Conservation (phyloP, 2,113 vertebrate species). For the Acrocephalus arundinaceus region DNA sequence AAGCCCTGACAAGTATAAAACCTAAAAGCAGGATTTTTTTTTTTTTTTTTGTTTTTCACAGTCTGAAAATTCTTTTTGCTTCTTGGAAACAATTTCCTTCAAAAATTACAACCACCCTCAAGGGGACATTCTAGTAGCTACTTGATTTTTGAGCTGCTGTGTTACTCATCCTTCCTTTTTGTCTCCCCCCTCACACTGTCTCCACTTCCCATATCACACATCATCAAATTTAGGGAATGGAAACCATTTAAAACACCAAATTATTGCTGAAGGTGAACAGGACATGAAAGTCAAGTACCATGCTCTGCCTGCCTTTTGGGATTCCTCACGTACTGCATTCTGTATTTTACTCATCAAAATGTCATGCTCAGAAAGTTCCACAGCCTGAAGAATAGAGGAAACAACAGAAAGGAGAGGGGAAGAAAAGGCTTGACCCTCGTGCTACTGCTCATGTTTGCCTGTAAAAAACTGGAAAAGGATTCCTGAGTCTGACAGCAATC, state of each 20-base stretch:
- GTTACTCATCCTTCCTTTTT: not conserved
- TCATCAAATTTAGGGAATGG: slow-evolving; percentile 7
- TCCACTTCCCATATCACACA: not conserved
- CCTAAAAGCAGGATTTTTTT: not conserved
- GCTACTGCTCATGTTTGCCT: not conserved
- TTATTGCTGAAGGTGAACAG: slow-evolving; percentile 12
- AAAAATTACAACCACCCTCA: not conserved
- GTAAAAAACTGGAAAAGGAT: not conserved
- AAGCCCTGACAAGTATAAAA: not conserved
- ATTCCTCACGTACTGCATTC: fast-evolving
- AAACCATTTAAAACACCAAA: slow-evolving; percentile 13
- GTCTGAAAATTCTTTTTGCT: not conserved
- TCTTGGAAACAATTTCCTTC: not conserved
- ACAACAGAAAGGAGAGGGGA: not conserved
- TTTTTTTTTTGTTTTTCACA: not conserved
- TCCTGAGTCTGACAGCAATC: not conserved
- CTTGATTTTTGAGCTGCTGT: not conserved
- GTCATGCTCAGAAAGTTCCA: not conserved
- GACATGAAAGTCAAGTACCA: not conserved
- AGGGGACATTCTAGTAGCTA: not conserved
- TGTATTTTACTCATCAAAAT: not conserved
- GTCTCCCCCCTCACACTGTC: not conserved
- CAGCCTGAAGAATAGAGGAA: not conserved
- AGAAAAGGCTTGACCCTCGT: not conserved
- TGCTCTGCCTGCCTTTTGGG: not conserved